These are phyloP conservation scores for Odontomachus brunneus DNA, from an alignment of 1,140 invertebrate genomes.

Conservation along the genomic window DNA sequence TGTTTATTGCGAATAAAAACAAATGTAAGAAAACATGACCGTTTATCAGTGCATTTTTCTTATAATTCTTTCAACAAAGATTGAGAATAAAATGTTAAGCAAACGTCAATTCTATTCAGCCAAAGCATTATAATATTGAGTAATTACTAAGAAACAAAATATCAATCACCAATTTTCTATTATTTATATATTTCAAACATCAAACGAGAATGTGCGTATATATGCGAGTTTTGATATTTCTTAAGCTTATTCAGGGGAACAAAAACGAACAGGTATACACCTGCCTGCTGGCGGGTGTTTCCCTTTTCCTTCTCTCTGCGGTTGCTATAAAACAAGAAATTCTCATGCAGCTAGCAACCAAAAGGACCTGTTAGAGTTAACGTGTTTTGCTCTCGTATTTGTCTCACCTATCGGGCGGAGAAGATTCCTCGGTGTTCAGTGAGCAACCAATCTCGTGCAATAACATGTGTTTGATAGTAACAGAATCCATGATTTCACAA, in stretches of 20 bases:
- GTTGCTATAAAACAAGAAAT: slow-evolving; percentile 69
- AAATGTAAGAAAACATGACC: neutral
- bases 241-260: slow-evolving; percentile 71
- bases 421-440: slow-evolving; percentile 64
- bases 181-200: neutral
- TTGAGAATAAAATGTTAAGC: neutral
- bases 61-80: too few relatives aligned
- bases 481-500: slow-evolving; percentile 75
- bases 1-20: neutral
- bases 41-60: too few relatives aligned
- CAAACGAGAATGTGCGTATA: neutral
- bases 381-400: too few relatives aligned
- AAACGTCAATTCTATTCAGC: neutral
- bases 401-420: slow-evolving; percentile 70
- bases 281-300: slow-evolving; percentile 41
- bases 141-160: neutral
- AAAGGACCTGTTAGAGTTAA: neutral
- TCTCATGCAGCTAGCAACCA: neutral
- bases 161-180: neutral
- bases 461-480: slow-evolving; percentile 46
- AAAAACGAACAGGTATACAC: slow-evolving; percentile 47
- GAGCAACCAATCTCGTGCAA: neutral
- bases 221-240: slow-evolving; percentile 7
- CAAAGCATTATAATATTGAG: neutral
- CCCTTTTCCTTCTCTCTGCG: slow-evolving; percentile 48